Conservation (phyloP, 2,113 vertebrate species). For the Anser brachyrhynchus region DNA sequence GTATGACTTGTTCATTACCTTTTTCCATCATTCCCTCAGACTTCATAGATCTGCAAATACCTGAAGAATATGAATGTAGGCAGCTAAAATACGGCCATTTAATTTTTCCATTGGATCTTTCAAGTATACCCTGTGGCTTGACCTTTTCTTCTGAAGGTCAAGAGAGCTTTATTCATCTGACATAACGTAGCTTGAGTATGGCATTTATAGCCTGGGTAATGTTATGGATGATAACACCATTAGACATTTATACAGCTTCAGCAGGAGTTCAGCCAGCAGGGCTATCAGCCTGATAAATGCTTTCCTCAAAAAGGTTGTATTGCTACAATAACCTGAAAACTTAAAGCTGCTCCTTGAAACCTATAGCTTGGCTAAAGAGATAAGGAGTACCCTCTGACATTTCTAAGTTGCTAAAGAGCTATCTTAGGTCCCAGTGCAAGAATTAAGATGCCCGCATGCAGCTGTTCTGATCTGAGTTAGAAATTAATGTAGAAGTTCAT, state of each 20-base stretch:
- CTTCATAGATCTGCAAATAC: neutral
- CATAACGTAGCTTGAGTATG: conserved; percentile 48
- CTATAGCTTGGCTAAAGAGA: conserved; percentile 29
- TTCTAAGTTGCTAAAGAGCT: conserved; percentile 26
- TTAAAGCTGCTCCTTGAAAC: conserved; percentile 47
- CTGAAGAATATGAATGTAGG: neutral
- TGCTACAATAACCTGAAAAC: conserved; percentile 44
- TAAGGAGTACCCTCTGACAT: conserved; percentile 27
- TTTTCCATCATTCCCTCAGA: neutral
- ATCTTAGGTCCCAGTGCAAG: neutral
- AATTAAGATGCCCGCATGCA: neutral
- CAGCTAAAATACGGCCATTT: neutral
- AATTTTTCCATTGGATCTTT: neutral
- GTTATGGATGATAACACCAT: conserved; percentile 57
- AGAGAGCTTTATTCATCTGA: conserved; percentile 43
- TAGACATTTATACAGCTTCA: conserved; percentile 60
- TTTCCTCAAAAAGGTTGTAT: conserved; percentile 54
- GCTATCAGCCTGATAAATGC: conserved; percentile 66
- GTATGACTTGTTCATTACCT: neutral
- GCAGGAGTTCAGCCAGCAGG: conserved; percentile 53
- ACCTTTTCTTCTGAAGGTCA: conserved; percentile 59
- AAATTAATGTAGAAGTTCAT: neutral
- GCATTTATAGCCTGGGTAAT: conserved; percentile 58
- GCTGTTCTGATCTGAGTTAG: neutral
- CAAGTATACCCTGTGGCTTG: neutral